Evolutionary conservation across 2,797 vertebrate genomes (phyloP), one percentile per base, ranked within the genome.

Genomic region (Pteronotus mesoamericanus): DNA sequence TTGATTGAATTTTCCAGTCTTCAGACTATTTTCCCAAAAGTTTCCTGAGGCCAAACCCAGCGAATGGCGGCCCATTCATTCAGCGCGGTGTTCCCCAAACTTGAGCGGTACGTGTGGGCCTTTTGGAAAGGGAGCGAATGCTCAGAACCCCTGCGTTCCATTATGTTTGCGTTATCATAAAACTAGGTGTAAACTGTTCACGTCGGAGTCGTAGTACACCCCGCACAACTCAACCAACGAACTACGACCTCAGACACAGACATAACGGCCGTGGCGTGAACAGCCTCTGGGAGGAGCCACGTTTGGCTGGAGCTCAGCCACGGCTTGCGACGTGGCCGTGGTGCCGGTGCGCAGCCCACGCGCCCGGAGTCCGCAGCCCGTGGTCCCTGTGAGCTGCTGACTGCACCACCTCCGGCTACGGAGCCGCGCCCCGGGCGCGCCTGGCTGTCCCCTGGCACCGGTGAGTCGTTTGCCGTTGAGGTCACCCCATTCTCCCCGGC

Each of bases 261-360:
- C 16, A 39, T 10, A 32, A 44, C 37, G n/a, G n/a, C n/a, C n/a
- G n/a, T n/a, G n/a, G n/a, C n/a, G n/a, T n/a, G n/a, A n/a, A n/a
- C n/a, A n/a, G n/a, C n/a, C n/a, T 48, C 22, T 7, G 10, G 24
- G 26, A 14, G 78, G 57, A 59, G 68, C 42, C 34, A 11, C 0
- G 32, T 68, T 61, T 44, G 48, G 48, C 34, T 59, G 59, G 37
- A 80, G 55, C 21, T 44, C 83, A 66, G 0, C 22, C 51, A n/a
- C 16, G 16, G 69, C 79, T 21, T n/a, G 34, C 26, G 18, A 8
- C 48, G 0, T 0, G 3, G 39, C 39, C 9, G 0, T 6, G 34
- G 48, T 0, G 3, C 44, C 6, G 78, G 42, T 53, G 16, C 0
- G 0, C 42, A 26, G 34, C 2, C 32, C 39, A 55, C 6, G 5